Evolutionary conservation across 1,140 invertebrate genomes (phyloP).

Genomic region (Sycophila sp.): DNA sequence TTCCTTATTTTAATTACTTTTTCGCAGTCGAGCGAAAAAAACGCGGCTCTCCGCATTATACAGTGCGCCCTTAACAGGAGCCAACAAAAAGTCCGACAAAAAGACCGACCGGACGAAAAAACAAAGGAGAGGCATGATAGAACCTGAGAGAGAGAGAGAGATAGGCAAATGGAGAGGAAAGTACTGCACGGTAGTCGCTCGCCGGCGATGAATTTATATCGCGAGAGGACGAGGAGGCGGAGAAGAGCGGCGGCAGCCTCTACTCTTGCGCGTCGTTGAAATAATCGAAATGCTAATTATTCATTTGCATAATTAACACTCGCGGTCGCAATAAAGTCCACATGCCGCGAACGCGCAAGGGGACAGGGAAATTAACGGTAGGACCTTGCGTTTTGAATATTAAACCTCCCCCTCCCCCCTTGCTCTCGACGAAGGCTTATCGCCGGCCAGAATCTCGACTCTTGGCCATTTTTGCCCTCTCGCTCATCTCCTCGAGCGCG

Average conservation of each 20-base stretch:
- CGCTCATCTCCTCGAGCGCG: not conserved
- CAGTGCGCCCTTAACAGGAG: not conserved
- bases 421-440: conserved; percentile 41
- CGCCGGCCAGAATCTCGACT: conserved; percentile 37
- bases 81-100: conserved; percentile 13
- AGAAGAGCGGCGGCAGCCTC: too few relatives aligned
- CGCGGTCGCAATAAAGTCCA: conserved; percentile 51
- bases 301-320: conserved; percentile 62
- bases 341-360: conserved; percentile 35
- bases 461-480: conserved; percentile 11
- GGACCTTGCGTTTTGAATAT: conserved; percentile 56
- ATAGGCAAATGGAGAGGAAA: too few relatives aligned
- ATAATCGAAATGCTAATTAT: conserved; percentile 64
- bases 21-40: conserved; percentile 3
- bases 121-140: not conserved
- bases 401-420: conserved; percentile 50
- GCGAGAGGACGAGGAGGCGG: not conserved
- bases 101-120: not conserved
- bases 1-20: not conserved
- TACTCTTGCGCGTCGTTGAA: conserved; percentile 43
- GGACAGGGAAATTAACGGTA: conserved; percentile 55
- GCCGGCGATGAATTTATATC: not conserved
- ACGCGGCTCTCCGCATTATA: too few relatives aligned
- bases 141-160: too few relatives aligned
- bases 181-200: too few relatives aligned